phyloP scores from a whole-genome alignment of 2,888 invertebrate genomes.

The Ophion costatus region DNA sequence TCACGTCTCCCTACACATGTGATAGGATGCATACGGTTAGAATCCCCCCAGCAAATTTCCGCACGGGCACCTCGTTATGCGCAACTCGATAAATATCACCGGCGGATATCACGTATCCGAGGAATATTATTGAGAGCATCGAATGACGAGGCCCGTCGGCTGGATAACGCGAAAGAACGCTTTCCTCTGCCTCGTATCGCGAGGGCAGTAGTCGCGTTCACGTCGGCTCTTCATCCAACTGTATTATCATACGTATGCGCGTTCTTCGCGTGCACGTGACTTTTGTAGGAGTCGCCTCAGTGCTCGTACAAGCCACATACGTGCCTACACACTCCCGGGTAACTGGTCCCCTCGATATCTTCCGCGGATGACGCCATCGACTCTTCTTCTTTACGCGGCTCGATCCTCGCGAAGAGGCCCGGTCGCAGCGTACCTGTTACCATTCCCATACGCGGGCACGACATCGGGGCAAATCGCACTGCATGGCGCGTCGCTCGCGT shows the following conservation, averaged over 20 bases:
- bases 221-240: no score
- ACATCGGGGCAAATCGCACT: slow-evolving; percentile 18
- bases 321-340: slow-evolving; percentile 19
- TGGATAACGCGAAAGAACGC: no score
- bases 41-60: no score
- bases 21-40: no score
- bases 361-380: slow-evolving; percentile 66
- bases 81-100: neutral
- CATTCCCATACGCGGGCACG: slow-evolving; percentile 20
- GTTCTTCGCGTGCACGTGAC: no score
- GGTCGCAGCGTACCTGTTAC: slow-evolving; percentile 53
- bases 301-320: slow-evolving; percentile 1
- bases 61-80: neutral
- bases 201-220: no score
- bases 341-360: slow-evolving; percentile 48
- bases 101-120: neutral
- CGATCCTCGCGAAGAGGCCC: slow-evolving; percentile 52
- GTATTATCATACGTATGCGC: no score
- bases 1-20: no score
- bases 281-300: neutral
- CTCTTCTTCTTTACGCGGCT: slow-evolving; percentile 72
- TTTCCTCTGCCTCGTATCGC: no score
- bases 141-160: no score
- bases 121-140: no score
- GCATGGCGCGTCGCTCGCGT: slow-evolving; percentile 46